phyloP scores from a whole-genome alignment of 2,888 invertebrate species.

The Agonopterix alstromeriana region DNA sequence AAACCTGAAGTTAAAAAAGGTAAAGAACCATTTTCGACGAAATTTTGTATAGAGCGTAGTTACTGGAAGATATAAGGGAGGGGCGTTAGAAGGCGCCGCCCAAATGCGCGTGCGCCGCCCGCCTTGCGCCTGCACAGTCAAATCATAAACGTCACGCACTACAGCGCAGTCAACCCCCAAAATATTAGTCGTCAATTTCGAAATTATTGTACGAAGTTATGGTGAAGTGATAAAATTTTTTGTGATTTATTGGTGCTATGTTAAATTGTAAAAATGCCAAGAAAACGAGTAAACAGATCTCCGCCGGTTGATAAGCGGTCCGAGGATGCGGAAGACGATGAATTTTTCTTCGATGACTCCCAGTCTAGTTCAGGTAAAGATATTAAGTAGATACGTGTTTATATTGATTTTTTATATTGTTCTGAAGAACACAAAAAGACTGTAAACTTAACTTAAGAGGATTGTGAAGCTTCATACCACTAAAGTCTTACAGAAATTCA shows the following conservation, averaged over 20 bases:
- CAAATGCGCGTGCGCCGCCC: slow-evolving; percentile 49
- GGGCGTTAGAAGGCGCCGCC: slow-evolving; percentile 60
- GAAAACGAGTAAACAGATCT: slow-evolving; percentile 53
- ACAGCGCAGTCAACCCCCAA: slow-evolving; percentile 5
- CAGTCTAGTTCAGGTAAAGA: slow-evolving; percentile 58
- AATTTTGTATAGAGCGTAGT: slow-evolving; percentile 16
- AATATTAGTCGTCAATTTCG: slow-evolving; percentile 9
- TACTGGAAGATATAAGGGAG: slow-evolving; percentile 48
- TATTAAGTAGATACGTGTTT: neutral
- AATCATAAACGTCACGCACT: slow-evolving; percentile 44
- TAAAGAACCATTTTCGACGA: neutral
- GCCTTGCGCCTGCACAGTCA: slow-evolving; percentile 52
- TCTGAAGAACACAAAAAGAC: no score
- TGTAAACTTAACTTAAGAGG: no score
- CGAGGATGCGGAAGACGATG: slow-evolving; percentile 61
- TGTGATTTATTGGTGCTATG: slow-evolving; percentile 5
- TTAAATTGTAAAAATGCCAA: slow-evolving; percentile 45
- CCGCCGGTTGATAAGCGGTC: slow-evolving; percentile 47
- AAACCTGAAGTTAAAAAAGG: neutral
- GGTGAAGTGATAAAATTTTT: slow-evolving; percentile 16
- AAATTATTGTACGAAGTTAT: slow-evolving; percentile 9
- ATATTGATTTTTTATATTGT: neutral
- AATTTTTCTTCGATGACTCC: slow-evolving; percentile 65
- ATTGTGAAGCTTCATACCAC: no score
- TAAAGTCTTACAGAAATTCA: no score